Conservation (phyloP, 2,797 vertebrate species). For the Streptopelia turtur region DNA sequence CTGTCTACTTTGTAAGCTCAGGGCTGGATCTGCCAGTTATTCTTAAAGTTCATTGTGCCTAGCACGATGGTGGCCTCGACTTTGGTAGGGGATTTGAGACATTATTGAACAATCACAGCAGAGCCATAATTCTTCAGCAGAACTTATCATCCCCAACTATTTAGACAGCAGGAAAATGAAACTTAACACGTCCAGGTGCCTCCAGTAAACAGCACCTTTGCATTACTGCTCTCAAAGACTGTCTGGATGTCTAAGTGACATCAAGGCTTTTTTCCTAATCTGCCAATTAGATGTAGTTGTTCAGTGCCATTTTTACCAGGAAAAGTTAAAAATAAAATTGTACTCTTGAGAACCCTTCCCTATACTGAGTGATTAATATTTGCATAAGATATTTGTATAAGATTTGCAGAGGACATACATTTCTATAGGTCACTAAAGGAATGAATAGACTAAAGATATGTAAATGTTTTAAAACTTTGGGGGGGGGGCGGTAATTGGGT, state of each 20-base stretch:
- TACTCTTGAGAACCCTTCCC: neutral
- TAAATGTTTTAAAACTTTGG: neutral
- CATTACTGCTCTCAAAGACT: neutral
- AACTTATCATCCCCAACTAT: neutral
- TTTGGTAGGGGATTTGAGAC: neutral
- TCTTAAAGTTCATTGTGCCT: neutral
- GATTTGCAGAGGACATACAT: neutral
- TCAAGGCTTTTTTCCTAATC: neutral
- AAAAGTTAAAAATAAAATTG: neutral
- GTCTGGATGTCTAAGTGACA: neutral
- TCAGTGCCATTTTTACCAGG: neutral
- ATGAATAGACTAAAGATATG: neutral
- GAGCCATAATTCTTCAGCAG: neutral
- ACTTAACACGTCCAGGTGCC: neutral
- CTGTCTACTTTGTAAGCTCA: neutral
- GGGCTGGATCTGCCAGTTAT: neutral
- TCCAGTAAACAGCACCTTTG: neutral
- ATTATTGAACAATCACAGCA: neutral
- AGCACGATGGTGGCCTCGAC: rapidly evolving
- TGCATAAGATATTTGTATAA: neutral
- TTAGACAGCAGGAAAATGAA: neutral
- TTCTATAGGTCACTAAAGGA: neutral
- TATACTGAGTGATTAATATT: neutral
- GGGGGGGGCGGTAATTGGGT: neutral
- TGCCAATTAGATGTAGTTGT: neutral